Conservation (phyloP, 2,797 vertebrate genomes). For the Ambastaia sidthimunki region DNA sequence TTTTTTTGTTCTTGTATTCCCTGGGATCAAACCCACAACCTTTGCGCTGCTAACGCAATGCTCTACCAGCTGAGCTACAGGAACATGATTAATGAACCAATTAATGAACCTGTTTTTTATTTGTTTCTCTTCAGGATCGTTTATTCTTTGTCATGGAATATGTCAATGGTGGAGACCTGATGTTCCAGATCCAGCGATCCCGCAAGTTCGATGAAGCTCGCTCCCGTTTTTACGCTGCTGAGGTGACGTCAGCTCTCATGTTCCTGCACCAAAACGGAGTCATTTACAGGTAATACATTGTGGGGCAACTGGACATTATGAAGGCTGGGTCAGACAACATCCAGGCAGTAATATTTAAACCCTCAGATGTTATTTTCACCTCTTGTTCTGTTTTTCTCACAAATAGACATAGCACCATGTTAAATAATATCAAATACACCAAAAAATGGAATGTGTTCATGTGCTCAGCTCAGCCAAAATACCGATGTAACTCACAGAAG, state of each 20-base stretch:
- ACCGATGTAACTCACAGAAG: not conserved
- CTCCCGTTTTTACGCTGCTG: conserved; percentile 93
- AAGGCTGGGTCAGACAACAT: not conserved
- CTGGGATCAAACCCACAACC: too few relatives aligned
- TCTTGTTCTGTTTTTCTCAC: not conserved
- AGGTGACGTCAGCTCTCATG: conserved; percentile 97
- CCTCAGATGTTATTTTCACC: not conserved
- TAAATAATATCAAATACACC: conserved; percentile 37
- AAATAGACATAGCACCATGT: conserved; percentile 1
- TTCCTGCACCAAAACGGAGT: conserved; percentile 94
- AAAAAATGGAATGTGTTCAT: not conserved
- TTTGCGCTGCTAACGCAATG: too few relatives aligned
- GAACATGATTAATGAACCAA: too few relatives aligned
- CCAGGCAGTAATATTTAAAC: not conserved
- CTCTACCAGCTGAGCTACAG: too few relatives aligned
- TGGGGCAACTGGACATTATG: not conserved
- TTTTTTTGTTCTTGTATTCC: too few relatives aligned
- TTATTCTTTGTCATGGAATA: conserved; percentile 99
- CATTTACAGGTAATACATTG: conserved; percentile 88
- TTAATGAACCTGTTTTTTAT: not conserved
- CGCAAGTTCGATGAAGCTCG: conserved; percentile 96
- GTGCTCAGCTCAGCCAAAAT: not conserved
- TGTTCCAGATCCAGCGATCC: conserved; percentile 98
- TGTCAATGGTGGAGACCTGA: conserved; percentile 95
- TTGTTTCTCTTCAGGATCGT: conserved; percentile 84